Base-by-base conservation (phyloP, 2,888 invertebrate species). In the Graphium colonna region DNA sequence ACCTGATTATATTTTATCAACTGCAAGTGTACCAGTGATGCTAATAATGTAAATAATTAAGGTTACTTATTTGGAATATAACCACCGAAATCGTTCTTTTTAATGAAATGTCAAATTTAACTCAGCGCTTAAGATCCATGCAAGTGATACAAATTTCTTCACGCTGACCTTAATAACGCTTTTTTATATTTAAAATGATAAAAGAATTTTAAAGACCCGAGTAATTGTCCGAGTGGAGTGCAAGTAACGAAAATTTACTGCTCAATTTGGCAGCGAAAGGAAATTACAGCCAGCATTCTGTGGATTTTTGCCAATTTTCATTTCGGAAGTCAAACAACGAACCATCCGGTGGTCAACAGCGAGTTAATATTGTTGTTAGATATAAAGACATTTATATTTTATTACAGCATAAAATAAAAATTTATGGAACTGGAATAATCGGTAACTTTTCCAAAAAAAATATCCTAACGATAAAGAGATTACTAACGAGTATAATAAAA, bases 211-310 rank as follows among this genome's bases (percentile, higher is more conserved):
- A 46, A 52, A 46, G 41, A 52, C 39, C 52, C 45, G 52, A 45
- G 52, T 52, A 52, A 52, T 52, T 52, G 46, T 40, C 52, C 52
- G 46, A 46, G 46, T 33, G 28, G 41, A 46, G 52, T 52, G 52
- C 52, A 46, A 52, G 52, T 52, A 52, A 52, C 52, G 52, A 41
- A 52, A 52, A 52, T 52, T 46, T 52, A 52, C 46, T 18, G 46
- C 52, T 52, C 46, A 46, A 52, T 52, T 52, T 52, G 52, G 52
- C 52, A 52, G 41, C 46, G 33, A 52, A 46, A 52, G 46, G 52
- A 46, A 46, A 52, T 52, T 46, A 46, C 52, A 52, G 18, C 33
- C 46, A 52, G 52, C 52, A 52, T 21, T 2, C 46, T 46, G 52
- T 46, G 46, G 52, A 52, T 46, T 52, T 52, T 52, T 52, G 52